Evolutionary conservation across 2,113 vertebrate genomes (phyloP).

Genomic region (Prinia subflava): DNA sequence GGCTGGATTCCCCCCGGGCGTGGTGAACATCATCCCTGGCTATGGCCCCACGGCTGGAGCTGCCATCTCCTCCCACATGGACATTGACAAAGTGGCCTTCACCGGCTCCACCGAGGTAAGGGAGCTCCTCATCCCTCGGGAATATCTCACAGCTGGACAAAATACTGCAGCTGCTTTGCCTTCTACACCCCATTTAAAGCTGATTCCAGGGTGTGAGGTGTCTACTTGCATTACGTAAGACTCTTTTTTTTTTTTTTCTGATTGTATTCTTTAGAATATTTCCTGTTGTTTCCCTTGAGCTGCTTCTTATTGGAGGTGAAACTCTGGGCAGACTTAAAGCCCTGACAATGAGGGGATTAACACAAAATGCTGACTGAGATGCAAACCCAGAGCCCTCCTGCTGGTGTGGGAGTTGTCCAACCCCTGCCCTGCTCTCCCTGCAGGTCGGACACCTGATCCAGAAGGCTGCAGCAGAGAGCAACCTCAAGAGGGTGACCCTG

Average conservation of each 20-base stretch:
- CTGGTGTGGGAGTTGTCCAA: neutral
- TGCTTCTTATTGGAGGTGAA: neutral
- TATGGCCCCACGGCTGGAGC: conserved; percentile 89
- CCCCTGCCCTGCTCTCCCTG: neutral
- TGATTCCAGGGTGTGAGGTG: neutral
- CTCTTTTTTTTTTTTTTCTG: neutral
- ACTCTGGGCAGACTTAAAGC: neutral
- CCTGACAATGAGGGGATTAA: neutral
- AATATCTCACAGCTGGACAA: accelerated
- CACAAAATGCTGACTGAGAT: neutral
- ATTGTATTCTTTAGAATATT: neutral
- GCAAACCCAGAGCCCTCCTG: neutral
- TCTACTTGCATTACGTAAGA: neutral
- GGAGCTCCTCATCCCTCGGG: neutral
- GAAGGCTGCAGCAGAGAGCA: conserved; percentile 87
- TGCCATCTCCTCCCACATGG: conserved; percentile 87
- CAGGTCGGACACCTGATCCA: conserved; percentile 94
- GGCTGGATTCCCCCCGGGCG: conserved; percentile 95
- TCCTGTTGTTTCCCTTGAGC: neutral
- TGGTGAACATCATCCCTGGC: conserved; percentile 94
- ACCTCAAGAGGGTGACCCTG: conserved; percentile 93
- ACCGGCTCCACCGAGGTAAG: conserved; percentile 94
- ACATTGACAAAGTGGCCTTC: conserved; percentile 94
- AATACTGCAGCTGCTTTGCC: neutral
- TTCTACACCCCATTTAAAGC: neutral